These are phyloP conservation scores for Greenwoodochromis staneri DNA, from an alignment of 2,113 vertebrate species.

Conservation along the genomic window DNA sequence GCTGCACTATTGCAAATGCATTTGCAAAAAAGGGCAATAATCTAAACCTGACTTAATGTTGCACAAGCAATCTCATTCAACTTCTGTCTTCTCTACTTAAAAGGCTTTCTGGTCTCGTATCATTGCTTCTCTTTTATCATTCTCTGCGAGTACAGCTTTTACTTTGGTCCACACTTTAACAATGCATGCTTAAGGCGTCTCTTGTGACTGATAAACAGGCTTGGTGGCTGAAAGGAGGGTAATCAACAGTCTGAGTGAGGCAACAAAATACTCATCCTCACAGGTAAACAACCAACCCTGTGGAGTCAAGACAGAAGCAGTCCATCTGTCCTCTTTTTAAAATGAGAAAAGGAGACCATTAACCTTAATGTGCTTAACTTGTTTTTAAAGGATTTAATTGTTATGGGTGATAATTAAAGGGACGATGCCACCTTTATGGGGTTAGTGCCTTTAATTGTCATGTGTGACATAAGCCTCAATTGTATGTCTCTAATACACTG, in stretches of 20 bases:
- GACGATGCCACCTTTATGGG: slow-evolving; percentile 42
- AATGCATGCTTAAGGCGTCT: slow-evolving; percentile 1
- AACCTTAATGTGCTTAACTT: background rate
- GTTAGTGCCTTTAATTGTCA: slow-evolving; percentile 35
- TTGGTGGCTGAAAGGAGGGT: background rate
- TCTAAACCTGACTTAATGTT: background rate
- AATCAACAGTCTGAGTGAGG: background rate
- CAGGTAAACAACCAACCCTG: slow-evolving; percentile 47
- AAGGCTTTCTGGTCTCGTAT: background rate
- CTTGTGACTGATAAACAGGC: slow-evolving; percentile 14
- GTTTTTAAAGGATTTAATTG: slow-evolving; percentile 36
- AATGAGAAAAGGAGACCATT: background rate
- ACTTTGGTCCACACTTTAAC: background rate
- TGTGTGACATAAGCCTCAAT: slow-evolving; percentile 32
- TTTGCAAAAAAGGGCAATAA: background rate
- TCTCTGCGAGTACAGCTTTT: background rate
- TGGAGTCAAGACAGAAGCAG: background rate
- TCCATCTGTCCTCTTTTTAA: background rate
- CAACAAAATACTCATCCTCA: background rate
- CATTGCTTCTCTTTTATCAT: background rate
- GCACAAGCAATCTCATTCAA: background rate
- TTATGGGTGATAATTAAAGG: slow-evolving; percentile 26
- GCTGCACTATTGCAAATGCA: background rate
- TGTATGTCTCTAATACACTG: slow-evolving; percentile 14
- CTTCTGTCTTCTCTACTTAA: background rate